Evolutionary conservation across 2,888 invertebrate genomes (phyloP).

Genomic region (Marasmarcha lunaedactyla): DNA sequence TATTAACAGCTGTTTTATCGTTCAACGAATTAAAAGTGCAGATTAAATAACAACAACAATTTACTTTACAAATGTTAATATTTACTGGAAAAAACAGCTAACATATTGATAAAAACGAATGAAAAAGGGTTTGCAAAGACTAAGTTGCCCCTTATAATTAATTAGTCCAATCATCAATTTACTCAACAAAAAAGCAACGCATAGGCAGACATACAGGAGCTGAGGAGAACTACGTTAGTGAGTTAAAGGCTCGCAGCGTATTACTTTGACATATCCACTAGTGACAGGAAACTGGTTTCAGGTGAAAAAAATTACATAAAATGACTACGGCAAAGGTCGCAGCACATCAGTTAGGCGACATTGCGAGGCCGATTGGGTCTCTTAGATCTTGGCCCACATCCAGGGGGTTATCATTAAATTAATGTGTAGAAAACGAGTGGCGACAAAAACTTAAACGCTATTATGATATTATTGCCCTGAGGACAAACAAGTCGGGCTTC

Average conservation of each 20-base stretch:
- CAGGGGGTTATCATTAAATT: slow-evolving; percentile 29
- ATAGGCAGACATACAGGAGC: too few species aligned
- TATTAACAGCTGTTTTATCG: not conserved
- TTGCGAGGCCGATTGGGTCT: slow-evolving; percentile 37
- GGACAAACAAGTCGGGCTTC: slow-evolving; percentile 6
- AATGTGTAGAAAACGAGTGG: slow-evolving; percentile 2
- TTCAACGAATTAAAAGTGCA: not conserved
- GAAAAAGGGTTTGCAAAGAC: not conserved
- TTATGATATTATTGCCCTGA: too few species aligned
- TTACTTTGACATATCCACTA: slow-evolving; percentile 55
- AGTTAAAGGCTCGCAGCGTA: slow-evolving; percentile 49
- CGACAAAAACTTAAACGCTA: too few species aligned
- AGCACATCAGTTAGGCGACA: slow-evolving; percentile 30
- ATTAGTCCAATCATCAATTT: slow-evolving; percentile 48
- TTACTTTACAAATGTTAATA: slow-evolving; percentile 2
- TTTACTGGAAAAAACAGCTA: not conserved
- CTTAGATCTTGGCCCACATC: slow-evolving; percentile 25
- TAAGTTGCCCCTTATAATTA: slow-evolving; percentile 17
- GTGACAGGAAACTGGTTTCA: slow-evolving; percentile 48
- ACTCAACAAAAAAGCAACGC: slow-evolving; percentile 15
- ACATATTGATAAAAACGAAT: not conserved
- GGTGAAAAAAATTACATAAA: slow-evolving; percentile 26
- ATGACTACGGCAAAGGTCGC: slow-evolving; percentile 53
- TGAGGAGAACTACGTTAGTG: slow-evolving; percentile 28
- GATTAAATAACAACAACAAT: slow-evolving; percentile 3